Evolutionary conservation across 1,140 invertebrate genomes (phyloP), one percentile per base, ranked within the genome.

Genomic region (Melipona quadrifasciata): DNA sequence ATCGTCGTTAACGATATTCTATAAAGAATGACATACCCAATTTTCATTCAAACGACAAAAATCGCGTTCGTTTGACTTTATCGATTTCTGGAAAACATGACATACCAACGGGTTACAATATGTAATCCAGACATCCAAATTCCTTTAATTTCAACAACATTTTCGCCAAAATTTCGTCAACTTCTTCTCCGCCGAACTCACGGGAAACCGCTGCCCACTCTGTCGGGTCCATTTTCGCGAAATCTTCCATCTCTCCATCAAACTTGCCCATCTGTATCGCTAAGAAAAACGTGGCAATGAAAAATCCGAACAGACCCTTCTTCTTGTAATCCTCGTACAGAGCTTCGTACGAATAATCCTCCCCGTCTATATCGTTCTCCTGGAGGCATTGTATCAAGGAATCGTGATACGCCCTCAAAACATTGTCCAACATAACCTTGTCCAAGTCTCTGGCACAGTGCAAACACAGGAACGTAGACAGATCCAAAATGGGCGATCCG

Each of bases 401-500:
- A 3, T 91, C 82, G 57, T 93, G 88, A 65, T 95, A 95, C 0
- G 72, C 82, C 31, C 81, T 57, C 5, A 95, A 85, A 0, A 95
- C 81, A 0, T 90, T 76, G 14, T 90, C 80, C 51, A 94, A 92
- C 61, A 91, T 81, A 0, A 84, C 67, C 19, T 55, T 71, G 34
- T 72, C 89, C 31, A 89, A 12, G 1, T 89, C 79, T 0, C 65
- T 82, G 8, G 90, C 84, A 5, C 92, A 92, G 73, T 91, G 92
- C 16, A 95, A 74, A 82, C 91, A 95, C 1, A 95, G 47, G 47
- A 94, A 94, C n/a, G 94, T 93, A 0, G 93, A 91, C 3, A 95
- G 58, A 58, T 95, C 95, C 10, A 94, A 82, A 0, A 91, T 87
- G 0, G 94, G 95, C 14, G 93, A 93, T 0, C 91, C 84, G 74